Evolutionary conservation across 2,888 invertebrate species (phyloP), one percentile per base, ranked within the genome.

Genomic region (Stenoptilia bipunctidactyla): DNA sequence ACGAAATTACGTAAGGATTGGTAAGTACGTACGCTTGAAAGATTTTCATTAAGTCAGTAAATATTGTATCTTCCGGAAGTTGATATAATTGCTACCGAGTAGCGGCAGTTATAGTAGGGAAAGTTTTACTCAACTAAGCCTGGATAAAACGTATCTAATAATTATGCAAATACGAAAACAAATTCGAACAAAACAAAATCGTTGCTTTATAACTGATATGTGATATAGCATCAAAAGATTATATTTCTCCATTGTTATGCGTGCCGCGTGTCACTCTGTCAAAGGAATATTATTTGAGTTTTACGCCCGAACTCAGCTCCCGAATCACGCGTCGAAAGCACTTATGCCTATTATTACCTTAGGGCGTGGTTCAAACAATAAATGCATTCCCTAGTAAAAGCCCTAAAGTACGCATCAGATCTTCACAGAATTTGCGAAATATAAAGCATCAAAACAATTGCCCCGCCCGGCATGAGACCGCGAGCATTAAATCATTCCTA

Each of bases 171-270:
- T 20, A 20, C 20, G 20, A 20, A 20, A 20, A 20, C 20, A 20
- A 20, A 20, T 20, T 20, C 8, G 20, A 20, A 20, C 8, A 20
- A n/a, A n/a, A 20, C 20, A 30, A 30, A 4, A n/a, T n/a, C n/a
- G n/a, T n/a, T n/a, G n/a, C 10, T 30, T 30, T 12, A n/a, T 30
- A 44, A 50, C 44, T 49, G 68, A 55, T 53, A 72, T 56, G 47
- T 57, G 70, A 72, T 72, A 64, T 49, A 58, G 51, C 65, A 64
- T 70, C 68, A 71, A 71, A 56, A 60, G 58, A 50, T 50, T 53
- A 40, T 52, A 50, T 48, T 49, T 49, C 44, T n/a, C 47, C 44
- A 49, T 39, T 40, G 37, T 34, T 38, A 48, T 48, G 43, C 47
- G 42, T 34, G 43, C 45, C 38, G 43, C 46, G 43, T 30, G 43